Evolutionary conservation across 2,797 vertebrate species (phyloP).

Genomic region (Macrochelys suwanniensis): DNA sequence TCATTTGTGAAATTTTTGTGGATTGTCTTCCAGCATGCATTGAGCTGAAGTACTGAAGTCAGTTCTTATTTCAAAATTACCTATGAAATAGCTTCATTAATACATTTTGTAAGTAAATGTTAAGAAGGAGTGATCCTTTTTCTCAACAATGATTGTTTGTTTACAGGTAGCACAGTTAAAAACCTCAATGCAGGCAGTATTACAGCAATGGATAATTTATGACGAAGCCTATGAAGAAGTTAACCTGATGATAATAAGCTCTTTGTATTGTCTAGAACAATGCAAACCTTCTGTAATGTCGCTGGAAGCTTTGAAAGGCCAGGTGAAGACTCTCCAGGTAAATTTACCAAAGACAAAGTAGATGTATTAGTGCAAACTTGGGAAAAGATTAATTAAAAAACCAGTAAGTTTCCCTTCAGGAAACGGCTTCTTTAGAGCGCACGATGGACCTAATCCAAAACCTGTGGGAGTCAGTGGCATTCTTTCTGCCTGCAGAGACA

Average conservation of each 20-base stretch:
- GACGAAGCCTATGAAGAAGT: slow-evolving; percentile 76
- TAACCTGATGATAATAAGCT: slow-evolving; percentile 70
- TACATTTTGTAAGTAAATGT: background rate
- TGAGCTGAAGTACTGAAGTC: background rate
- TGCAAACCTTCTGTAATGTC: slow-evolving; percentile 74
- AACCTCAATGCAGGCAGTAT: slow-evolving; percentile 69
- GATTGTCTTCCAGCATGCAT: background rate
- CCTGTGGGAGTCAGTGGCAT: background rate
- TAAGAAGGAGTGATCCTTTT: background rate
- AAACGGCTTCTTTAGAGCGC: background rate
- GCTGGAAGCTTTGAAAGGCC: slow-evolving; percentile 78
- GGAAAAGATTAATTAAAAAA: background rate
- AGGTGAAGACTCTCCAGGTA: slow-evolving; percentile 88
- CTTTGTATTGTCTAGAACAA: slow-evolving; percentile 77
- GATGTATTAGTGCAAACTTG: background rate
- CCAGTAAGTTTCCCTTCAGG: background rate
- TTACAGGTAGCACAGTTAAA: slow-evolving; percentile 78
- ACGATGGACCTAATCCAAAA: background rate
- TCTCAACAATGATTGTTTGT: background rate
- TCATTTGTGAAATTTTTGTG: background rate
- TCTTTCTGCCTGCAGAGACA: background rate
- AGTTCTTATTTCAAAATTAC: background rate
- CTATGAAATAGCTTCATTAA: background rate
- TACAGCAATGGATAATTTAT: slow-evolving; percentile 83
- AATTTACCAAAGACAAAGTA: background rate